A percentile compares a stretch with the other conserved stretches of the same genome.
Evolutionary conservation across 2,797 vertebrate species (phyloP).

Genomic region (Myoxocephalus aenaeus): DNA sequence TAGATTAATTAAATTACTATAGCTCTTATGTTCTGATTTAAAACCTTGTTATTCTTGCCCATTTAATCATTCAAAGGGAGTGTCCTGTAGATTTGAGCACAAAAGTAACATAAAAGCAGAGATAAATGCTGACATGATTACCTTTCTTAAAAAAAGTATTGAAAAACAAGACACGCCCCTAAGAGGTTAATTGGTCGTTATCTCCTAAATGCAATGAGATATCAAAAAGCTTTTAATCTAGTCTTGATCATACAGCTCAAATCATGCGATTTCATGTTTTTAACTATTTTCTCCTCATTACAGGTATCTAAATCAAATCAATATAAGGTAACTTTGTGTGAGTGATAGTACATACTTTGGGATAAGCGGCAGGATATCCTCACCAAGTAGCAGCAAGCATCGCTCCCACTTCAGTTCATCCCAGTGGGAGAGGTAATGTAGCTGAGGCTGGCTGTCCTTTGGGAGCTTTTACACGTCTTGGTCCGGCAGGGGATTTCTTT

Average conservation of each 20-base stretch:
- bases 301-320: neutral
- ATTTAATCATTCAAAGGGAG: neutral
- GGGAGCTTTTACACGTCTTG: slow-evolving; percentile 61
- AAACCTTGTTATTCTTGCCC: neutral
- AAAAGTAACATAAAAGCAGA: neutral
- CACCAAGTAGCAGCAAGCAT: slow-evolving; percentile 32
- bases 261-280: too few relatives aligned
- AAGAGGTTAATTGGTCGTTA: too few relatives aligned
- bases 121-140: neutral
- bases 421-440: slow-evolving; percentile 36
- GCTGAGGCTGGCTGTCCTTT: slow-evolving; percentile 47
- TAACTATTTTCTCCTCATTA: slow-evolving; percentile 5
- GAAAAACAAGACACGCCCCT: too few relatives aligned
- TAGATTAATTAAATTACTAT: neutral
- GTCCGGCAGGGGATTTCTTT: slow-evolving; percentile 54
- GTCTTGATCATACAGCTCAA: too few relatives aligned
- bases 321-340: slow-evolving; percentile 28
- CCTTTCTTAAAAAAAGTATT: slow-evolving; percentile 2
- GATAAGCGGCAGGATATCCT: slow-evolving; percentile 37
- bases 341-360: slow-evolving; percentile 13
- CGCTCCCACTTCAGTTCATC: slow-evolving; percentile 30
- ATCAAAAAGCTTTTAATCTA: too few relatives aligned
- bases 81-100: neutral
- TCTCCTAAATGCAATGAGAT: too few relatives aligned
- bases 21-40: neutral